These are phyloP conservation scores for Reinhardtius hippoglossoides DNA, from an alignment of 2,113 vertebrate genomes.

Conservation along the genomic window DNA sequence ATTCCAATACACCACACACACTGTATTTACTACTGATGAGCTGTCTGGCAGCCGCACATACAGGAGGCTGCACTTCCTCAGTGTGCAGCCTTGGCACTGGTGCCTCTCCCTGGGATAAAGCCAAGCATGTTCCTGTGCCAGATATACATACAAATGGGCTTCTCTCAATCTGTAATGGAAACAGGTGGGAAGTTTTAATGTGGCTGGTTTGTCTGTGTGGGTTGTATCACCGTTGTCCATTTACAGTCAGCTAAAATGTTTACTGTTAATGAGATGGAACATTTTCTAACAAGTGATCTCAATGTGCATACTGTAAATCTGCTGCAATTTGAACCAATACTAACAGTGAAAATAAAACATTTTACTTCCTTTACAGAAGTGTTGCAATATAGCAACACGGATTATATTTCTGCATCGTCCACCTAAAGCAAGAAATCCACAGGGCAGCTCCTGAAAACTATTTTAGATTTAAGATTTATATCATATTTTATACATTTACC, in stretches of 20 bases:
- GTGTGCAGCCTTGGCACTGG: not conserved
- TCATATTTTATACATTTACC: too few relatives aligned
- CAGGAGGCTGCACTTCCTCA: not conserved
- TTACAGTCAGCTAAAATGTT: slow-evolving; percentile 23
- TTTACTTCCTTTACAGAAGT: not conserved
- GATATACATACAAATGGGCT: slow-evolving; percentile 26
- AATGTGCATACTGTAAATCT: not conserved
- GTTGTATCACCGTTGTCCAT: not conserved
- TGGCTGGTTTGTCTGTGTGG: slow-evolving; percentile 10
- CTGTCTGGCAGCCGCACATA: slow-evolving; percentile 21
- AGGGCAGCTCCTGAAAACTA: too few relatives aligned
- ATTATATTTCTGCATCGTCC: too few relatives aligned
- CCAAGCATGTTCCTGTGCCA: slow-evolving; percentile 40
- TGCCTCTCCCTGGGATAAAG: slow-evolving; percentile 36
- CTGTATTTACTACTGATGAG: slow-evolving; percentile 91
- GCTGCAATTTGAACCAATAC: too few relatives aligned
- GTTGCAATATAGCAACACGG: not conserved
- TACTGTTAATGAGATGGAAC: slow-evolving; percentile 6
- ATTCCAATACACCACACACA: slow-evolving; percentile 92
- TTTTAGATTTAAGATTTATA: too few relatives aligned
- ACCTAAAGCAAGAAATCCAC: too few relatives aligned
- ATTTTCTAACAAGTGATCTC: not conserved
- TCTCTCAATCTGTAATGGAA: slow-evolving; percentile 34
- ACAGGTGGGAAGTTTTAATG: slow-evolving; percentile 37
- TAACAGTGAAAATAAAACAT: not conserved